A percentile compares a stretch with the other conserved stretches of the same genome.
Evolutionary conservation across 2,888 invertebrate species (phyloP).

Genomic region (Dasypolia templi): DNA sequence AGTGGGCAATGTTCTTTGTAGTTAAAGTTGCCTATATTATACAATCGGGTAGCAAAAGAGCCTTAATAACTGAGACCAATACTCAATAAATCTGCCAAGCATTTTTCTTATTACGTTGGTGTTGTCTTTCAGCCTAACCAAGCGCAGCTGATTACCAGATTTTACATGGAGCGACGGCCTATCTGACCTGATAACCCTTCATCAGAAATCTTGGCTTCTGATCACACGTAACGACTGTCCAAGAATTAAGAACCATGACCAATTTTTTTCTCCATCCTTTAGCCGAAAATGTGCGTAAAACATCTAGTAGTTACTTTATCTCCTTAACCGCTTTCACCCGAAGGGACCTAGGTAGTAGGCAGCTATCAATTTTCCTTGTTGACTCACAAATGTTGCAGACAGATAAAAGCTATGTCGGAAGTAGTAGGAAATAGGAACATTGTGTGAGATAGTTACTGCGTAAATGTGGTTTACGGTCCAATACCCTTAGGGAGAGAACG

Average conservation of each 20-base stretch:
- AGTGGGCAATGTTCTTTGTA: too few species aligned
- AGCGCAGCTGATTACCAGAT: neutral
- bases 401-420: slow-evolving; percentile 57
- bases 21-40: neutral
- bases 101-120: neutral
- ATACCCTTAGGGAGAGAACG: slow-evolving; percentile 31
- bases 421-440: slow-evolving; percentile 53
- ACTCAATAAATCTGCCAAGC: neutral
- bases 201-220: neutral
- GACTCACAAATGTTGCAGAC: slow-evolving; percentile 57
- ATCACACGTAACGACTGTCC: neutral
- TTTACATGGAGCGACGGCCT: neutral
- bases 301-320: slow-evolving; percentile 9
- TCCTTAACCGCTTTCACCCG: slow-evolving; percentile 11
- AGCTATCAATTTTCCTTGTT: slow-evolving; percentile 58
- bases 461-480: slow-evolving; percentile 47
- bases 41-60: neutral
- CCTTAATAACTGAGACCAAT: neutral
- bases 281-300: slow-evolving; percentile 3
- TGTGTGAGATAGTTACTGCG: slow-evolving; percentile 39
- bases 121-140: neutral
- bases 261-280: neutral
- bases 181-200: neutral
- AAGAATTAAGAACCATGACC: neutral
- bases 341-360: slow-evolving; percentile 19